These are phyloP conservation scores for Tinamus major DNA, from an alignment of 2,797 vertebrate genomes.

Conservation along the genomic window DNA sequence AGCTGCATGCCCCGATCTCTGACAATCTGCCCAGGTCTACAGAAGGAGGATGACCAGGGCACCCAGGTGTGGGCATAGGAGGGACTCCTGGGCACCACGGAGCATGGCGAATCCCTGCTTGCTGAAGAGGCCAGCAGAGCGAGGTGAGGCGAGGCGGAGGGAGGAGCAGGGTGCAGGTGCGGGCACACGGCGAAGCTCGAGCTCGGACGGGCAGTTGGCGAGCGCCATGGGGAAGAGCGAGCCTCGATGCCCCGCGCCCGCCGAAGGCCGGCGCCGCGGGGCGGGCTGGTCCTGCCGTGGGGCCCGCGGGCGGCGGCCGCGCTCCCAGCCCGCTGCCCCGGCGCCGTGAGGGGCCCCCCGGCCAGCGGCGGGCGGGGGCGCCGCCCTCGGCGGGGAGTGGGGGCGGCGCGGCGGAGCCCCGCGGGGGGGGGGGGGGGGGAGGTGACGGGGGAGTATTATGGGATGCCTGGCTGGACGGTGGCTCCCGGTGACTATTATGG, in stretches of 20 bases:
- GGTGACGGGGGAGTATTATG: conserved; percentile 64
- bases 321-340: neutral
- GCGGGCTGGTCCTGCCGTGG: no score
- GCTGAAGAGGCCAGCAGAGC: no score
- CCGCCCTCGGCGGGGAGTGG: neutral
- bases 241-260: no score
- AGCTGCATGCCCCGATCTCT: accelerated
- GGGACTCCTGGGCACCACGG: no score
- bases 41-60: neutral
- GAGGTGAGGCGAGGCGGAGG: neutral
- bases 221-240: no score
- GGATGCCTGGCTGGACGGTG: conserved; percentile 60
- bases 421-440: conserved; percentile 25
- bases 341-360: neutral
- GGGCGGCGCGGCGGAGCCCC: neutral
- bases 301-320: neutral
- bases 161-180: no score
- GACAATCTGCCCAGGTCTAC: no score
- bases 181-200: no score
- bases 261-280: no score
- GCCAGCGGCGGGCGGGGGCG: neutral
- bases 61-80: no score
- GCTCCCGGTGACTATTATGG: conserved; percentile 69
- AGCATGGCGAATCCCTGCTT: no score
- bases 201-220: no score